Percentiles rank a stretch among this genome's conserved stretches.
These are phyloP conservation scores for Parus major DNA, from an alignment of 2,113 vertebrate genomes.

Conservation along the genomic window DNA sequence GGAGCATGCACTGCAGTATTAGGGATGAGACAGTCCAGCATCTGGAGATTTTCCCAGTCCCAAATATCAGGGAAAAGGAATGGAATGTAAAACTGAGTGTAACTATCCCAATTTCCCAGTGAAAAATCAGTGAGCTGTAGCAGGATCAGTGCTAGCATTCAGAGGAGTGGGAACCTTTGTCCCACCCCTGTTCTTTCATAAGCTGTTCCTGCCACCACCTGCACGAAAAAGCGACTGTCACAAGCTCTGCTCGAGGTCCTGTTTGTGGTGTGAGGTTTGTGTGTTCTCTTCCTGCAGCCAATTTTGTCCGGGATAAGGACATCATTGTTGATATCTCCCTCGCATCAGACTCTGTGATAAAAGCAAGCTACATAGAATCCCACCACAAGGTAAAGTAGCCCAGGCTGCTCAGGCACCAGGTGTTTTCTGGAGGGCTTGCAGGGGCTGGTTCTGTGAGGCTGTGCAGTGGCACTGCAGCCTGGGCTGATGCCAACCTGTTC, in stretches of 20 bases:
- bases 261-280: neutral
- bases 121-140: neutral
- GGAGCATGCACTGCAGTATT: neutral
- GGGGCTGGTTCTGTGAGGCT: neutral
- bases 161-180: neutral
- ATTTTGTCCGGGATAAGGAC: slow-evolving; percentile 77
- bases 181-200: neutral
- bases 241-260: neutral
- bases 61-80: neutral
- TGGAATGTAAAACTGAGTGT: neutral
- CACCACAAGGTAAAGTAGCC: slow-evolving; percentile 81
- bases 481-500: neutral
- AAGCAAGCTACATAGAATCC: slow-evolving; percentile 82
- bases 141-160: neutral
- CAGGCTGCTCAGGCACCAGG: neutral
- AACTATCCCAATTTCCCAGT: neutral
- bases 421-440: neutral
- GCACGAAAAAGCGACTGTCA: accelerated
- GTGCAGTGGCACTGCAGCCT: neutral
- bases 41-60: neutral
- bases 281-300: slow-evolving; percentile 63
- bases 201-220: neutral
- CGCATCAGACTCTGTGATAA: slow-evolving; percentile 74
- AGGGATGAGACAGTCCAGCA: neutral
- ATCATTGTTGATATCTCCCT: slow-evolving; percentile 80